phyloP scores from a whole-genome alignment of 2,797 vertebrate genomes.

The Delichon dasypus region DNA sequence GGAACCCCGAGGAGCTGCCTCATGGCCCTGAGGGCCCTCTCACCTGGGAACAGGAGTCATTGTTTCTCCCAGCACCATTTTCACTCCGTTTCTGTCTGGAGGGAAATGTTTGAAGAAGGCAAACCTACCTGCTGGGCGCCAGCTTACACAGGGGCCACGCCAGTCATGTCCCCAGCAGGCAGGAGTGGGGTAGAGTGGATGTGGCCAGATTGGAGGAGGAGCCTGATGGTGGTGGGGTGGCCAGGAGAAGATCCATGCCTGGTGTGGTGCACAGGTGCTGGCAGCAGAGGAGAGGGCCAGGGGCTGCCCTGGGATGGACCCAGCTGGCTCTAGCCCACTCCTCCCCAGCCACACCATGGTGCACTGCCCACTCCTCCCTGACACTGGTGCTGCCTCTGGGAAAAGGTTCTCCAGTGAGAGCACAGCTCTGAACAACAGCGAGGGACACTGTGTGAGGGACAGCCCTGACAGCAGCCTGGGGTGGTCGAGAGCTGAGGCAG shows the following conservation, averaged over 20 bases:
- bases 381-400: not conserved
- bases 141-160: not conserved
- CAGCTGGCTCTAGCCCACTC: not conserved
- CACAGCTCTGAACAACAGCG: accelerated
- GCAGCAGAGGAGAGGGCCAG: not conserved
- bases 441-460: not conserved
- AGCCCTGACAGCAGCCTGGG: not conserved
- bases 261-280: not conserved
- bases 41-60: accelerated
- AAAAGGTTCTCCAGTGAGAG: accelerated
- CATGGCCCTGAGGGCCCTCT: not conserved
- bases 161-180: not conserved
- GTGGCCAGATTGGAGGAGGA: accelerated
- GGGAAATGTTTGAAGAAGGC: not conserved
- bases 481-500: accelerated
- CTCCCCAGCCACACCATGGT: not conserved
- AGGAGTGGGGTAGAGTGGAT: accelerated
- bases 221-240: accelerated
- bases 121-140: not conserved
- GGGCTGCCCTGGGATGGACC: too few species aligned
- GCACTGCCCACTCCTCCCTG: accelerated
- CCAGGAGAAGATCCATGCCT: accelerated
- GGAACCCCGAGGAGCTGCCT: accelerated
- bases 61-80: not conserved
- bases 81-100: not conserved